Conservation (phyloP, 1,140 invertebrate species). For the Hestina assimilis region DNA sequence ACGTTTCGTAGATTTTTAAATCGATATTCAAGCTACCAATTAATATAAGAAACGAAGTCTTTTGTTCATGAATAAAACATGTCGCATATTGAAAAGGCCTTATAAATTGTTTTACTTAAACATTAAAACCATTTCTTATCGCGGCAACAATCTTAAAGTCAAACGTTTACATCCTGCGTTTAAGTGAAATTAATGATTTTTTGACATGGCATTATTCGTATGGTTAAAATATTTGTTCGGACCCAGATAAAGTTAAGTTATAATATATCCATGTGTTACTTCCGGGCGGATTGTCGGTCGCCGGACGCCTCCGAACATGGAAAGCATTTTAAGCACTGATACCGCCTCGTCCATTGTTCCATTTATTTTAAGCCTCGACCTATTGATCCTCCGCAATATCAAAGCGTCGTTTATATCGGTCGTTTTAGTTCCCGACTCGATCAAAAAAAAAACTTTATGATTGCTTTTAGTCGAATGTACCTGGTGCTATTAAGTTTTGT, state of each 20-base stretch:
- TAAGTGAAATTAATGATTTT: conserved; percentile 66
- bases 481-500: no score
- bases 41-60: background rate
- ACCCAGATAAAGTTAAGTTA: conserved; percentile 42
- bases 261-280: conserved; percentile 50
- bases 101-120: conserved; percentile 1
- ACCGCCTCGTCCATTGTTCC: conserved; percentile 55
- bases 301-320: conserved; percentile 66
- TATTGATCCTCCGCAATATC: conserved; percentile 51
- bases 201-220: conserved; percentile 51
- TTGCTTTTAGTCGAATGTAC: background rate
- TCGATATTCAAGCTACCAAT: background rate
- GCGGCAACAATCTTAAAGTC: conserved; percentile 17
- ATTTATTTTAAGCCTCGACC: conserved; percentile 61
- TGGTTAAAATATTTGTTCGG: conserved; percentile 33
- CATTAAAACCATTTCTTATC: conserved; percentile 6
- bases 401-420: conserved; percentile 17
- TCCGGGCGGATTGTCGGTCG: conserved; percentile 48
- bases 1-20: no score
- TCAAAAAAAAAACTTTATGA: background rate
- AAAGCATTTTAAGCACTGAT: conserved; percentile 76
- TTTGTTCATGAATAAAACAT: conserved; percentile 8
- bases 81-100: background rate
- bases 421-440: conserved; percentile 4
- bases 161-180: conserved; percentile 50